These are phyloP conservation scores for Sylvietta virens DNA, from an alignment of 2,113 vertebrate genomes.

Conservation along the genomic window DNA sequence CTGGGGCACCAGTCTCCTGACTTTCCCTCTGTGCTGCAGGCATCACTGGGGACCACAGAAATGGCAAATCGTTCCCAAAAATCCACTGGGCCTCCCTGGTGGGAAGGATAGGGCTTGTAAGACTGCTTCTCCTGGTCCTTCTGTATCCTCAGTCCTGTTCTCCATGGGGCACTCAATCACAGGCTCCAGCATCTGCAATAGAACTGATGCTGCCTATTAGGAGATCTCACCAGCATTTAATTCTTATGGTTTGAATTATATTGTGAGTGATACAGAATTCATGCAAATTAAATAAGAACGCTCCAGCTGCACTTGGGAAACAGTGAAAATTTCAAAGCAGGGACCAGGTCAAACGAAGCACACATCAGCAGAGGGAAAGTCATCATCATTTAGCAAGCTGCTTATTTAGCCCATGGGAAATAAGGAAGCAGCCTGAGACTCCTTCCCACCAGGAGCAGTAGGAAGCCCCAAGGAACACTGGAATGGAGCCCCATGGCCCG, in stretches of 20 bases:
- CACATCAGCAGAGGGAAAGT: not conserved
- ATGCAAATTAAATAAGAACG: constrained; percentile 28
- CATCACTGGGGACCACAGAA: not conserved
- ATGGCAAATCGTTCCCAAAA: not conserved
- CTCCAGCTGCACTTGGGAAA: constrained; percentile 8
- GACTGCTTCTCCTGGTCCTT: not conserved
- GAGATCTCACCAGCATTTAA: not conserved
- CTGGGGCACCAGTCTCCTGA: not conserved
- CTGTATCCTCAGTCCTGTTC: not conserved
- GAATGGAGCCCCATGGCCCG: fast-evolving
- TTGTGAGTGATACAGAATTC: not conserved
- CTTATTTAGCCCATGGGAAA: not conserved
- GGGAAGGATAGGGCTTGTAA: not conserved
- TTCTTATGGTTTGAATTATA: not conserved
- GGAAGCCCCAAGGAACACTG: not conserved
- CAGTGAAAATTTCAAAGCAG: not conserved
- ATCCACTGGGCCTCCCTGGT: not conserved
- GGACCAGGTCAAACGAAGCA: constrained; percentile 13
- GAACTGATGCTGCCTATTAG: constrained; percentile 23
- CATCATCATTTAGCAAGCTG: not conserved
- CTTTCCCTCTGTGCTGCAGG: not conserved
- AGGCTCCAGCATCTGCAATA: constrained; percentile 12
- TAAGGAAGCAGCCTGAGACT: not conserved
- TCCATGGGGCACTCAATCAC: not conserved
- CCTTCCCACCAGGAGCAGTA: fast-evolving